phyloP scores from a whole-genome alignment of 2,888 invertebrate genomes.

The Himalopsyche kuldschensis region DNA sequence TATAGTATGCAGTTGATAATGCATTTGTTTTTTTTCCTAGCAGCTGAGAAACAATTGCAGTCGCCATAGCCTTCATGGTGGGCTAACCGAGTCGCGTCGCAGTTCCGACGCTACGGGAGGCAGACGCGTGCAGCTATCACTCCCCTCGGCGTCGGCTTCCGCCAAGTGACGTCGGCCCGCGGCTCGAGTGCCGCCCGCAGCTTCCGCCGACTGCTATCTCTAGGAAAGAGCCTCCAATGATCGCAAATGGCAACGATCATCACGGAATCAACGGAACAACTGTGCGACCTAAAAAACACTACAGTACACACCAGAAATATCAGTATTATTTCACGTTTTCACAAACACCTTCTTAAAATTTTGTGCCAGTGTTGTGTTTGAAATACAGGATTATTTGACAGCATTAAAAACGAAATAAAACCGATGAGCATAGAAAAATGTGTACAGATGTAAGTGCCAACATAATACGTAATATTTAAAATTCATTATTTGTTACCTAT shows the following conservation, averaged over 20 bases:
- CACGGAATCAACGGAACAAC: neutral
- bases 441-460: no score
- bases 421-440: no score
- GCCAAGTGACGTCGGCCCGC: constrained; percentile 30
- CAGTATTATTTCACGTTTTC: no score
- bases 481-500: no score
- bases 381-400: no score
- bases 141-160: constrained; percentile 1
- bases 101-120: constrained; percentile 4
- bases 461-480: no score
- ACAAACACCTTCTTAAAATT: no score
- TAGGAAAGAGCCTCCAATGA: neutral
- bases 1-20: neutral
- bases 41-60: constrained; percentile 28
- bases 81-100: constrained; percentile 2
- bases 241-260: neutral
- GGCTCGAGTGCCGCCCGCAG: constrained; percentile 17
- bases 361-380: no score
- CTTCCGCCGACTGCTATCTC: constrained; percentile 33
- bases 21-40: constrained; percentile 13
- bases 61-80: neutral
- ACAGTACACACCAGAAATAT: no score
- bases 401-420: no score
- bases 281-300: no score
- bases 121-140: constrained; percentile 30